Conservation (phyloP, 1,140 invertebrate species). For the Ceratina japonica region DNA sequence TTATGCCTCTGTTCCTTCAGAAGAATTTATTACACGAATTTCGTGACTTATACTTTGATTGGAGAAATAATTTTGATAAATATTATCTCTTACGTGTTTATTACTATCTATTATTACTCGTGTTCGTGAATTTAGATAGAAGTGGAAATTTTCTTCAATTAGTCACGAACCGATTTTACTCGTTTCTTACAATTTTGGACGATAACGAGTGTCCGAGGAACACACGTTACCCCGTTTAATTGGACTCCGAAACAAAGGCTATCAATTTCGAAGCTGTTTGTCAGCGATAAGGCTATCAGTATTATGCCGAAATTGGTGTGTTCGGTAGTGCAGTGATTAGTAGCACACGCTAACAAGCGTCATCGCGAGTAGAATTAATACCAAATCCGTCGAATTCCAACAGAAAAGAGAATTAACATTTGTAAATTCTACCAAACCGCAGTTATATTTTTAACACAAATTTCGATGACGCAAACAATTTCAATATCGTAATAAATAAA, state of each 20-base stretch:
- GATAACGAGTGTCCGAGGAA: background rate
- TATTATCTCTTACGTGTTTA: too few relatives aligned
- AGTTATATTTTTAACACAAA: too few relatives aligned
- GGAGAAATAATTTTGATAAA: too few relatives aligned
- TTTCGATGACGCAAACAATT: too few relatives aligned
- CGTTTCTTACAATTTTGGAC: background rate
- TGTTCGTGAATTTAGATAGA: too few relatives aligned
- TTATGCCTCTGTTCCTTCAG: background rate
- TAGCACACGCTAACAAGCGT: constrained; percentile 3
- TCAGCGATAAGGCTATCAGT: constrained; percentile 31
- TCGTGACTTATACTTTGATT: background rate
- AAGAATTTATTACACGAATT: background rate
- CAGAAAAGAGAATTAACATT: too few relatives aligned
- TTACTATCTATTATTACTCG: too few relatives aligned
- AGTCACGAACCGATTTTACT: background rate
- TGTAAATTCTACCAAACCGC: too few relatives aligned
- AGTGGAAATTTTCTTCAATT: too few relatives aligned
- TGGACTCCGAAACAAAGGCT: constrained; percentile 1
- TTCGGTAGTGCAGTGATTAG: constrained; percentile 14
- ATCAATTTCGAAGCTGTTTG: constrained; percentile 29
- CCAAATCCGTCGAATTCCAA: too few relatives aligned
- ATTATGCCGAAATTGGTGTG: constrained; percentile 15
- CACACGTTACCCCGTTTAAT: constrained; percentile 2
- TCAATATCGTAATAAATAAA: too few relatives aligned
- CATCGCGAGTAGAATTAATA: too few relatives aligned